A percentile compares a stretch with the other conserved stretches of the same genome.
Conservation (phyloP, 2,113 vertebrate species). For the Sylvia atricapilla region DNA sequence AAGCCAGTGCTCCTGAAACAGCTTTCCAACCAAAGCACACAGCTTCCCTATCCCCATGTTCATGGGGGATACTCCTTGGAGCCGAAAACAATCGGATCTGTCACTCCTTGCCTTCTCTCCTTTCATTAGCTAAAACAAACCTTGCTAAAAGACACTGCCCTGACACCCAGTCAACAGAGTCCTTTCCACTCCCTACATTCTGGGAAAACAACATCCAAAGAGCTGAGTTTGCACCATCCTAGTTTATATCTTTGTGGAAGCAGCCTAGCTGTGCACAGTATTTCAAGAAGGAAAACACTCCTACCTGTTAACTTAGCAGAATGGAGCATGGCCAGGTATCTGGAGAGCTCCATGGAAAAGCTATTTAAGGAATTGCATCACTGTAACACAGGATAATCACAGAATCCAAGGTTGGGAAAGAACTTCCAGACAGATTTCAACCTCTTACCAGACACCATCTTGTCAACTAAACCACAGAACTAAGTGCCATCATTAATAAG, state of each 20-base stretch:
- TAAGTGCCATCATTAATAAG: not conserved
- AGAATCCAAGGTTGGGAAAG: not conserved
- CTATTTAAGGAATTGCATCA: not conserved
- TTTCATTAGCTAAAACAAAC: not conserved
- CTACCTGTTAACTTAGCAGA: not conserved
- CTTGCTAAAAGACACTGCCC: not conserved
- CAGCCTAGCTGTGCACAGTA: not conserved
- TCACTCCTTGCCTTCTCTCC: not conserved
- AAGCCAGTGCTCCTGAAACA: not conserved
- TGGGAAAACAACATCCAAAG: not conserved
- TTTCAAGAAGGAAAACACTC: not conserved
- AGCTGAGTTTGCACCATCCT: not conserved
- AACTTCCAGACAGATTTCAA: not conserved
- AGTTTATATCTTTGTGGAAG: not conserved
- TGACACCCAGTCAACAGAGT: not conserved
- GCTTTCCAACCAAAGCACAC: not conserved
- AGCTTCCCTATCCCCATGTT: not conserved
- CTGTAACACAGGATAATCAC: not conserved
- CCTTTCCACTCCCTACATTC: not conserved
- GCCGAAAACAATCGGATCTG: not conserved
- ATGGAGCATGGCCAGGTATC: not conserved
- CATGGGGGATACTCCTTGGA: not conserved
- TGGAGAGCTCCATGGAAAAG: not conserved
- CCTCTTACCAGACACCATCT: not conserved
- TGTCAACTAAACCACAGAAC: not conserved